Conservation (phyloP, 2,113 vertebrate species). For the Rynchops niger region DNA sequence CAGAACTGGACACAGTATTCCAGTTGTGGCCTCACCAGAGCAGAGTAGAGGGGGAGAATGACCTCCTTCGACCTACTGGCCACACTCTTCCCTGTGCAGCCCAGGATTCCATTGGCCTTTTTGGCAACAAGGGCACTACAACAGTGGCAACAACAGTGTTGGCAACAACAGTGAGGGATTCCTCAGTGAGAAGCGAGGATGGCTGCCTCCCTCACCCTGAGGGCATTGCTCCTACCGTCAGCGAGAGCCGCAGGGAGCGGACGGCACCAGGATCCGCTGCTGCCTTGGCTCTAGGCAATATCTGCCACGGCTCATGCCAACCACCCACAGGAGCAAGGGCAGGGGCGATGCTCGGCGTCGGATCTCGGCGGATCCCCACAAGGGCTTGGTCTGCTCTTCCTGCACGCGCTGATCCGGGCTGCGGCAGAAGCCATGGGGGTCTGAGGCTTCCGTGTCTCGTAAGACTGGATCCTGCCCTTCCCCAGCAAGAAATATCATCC, state of each 20-base stretch:
- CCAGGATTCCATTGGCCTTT: too few relatives aligned
- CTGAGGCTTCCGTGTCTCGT: neutral
- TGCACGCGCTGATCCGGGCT: fast-evolving
- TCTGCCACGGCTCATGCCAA: neutral
- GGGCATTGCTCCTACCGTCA: neutral
- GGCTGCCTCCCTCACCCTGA: neutral
- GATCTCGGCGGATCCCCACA: fast-evolving
- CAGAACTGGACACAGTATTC: too few relatives aligned
- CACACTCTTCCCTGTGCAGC: too few relatives aligned
- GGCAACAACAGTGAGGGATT: too few relatives aligned
- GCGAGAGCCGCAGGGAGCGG: neutral
- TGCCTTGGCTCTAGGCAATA: neutral
- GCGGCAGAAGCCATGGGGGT: fast-evolving
- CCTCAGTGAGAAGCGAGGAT: neutral
- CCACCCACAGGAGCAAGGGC: fast-evolving
- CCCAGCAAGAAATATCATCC: neutral
- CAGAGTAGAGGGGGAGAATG: too few relatives aligned
- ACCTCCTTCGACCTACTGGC: too few relatives aligned
- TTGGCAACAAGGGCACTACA: too few relatives aligned
- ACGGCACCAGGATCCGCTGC: too few relatives aligned
- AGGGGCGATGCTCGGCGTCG: fast-evolving
- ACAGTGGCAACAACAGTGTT: too few relatives aligned
- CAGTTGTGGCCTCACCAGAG: too few relatives aligned
- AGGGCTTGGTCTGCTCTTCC: neutral
- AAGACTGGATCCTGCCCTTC: neutral